These are phyloP conservation scores for Anguilla anguilla DNA, from an alignment of 2,797 vertebrate species.

Conservation along the genomic window DNA sequence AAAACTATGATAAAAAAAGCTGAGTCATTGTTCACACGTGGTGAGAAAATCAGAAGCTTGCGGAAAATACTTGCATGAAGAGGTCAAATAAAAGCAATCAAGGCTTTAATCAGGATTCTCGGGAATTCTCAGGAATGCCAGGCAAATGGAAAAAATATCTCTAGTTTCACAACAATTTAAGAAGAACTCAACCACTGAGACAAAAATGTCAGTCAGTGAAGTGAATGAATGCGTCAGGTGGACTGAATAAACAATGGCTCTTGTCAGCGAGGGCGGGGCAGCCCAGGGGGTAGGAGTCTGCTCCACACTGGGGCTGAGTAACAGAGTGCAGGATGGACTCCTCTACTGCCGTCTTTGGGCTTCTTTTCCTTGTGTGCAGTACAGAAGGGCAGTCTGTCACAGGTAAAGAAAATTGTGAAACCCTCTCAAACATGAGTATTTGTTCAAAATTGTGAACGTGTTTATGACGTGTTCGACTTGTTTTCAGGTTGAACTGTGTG, in stretches of 20 bases:
- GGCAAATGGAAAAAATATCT: background rate
- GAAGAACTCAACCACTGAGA: background rate
- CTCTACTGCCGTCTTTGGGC: background rate
- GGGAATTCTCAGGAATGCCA: background rate
- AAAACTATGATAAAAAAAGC: background rate
- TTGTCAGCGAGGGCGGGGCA: background rate
- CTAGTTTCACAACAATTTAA: background rate
- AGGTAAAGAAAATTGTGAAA: background rate
- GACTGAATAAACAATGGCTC: background rate
- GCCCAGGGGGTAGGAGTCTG: background rate
- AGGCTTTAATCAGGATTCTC: background rate
- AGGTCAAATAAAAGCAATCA: background rate
- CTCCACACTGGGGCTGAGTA: background rate
- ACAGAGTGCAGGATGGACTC: background rate
- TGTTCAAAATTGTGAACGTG: background rate
- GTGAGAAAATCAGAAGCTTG: background rate
- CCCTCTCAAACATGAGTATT: background rate
- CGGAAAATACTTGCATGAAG: background rate
- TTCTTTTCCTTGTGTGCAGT: background rate
- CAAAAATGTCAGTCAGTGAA: background rate
- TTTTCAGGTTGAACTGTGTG: background rate
- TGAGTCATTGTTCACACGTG: background rate
- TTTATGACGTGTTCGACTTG: background rate
- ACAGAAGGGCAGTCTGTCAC: background rate
- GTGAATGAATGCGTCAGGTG: background rate